Conservation (phyloP, 2,888 invertebrate genomes). For the Kuschelorhynchus macadamiae region DNA sequence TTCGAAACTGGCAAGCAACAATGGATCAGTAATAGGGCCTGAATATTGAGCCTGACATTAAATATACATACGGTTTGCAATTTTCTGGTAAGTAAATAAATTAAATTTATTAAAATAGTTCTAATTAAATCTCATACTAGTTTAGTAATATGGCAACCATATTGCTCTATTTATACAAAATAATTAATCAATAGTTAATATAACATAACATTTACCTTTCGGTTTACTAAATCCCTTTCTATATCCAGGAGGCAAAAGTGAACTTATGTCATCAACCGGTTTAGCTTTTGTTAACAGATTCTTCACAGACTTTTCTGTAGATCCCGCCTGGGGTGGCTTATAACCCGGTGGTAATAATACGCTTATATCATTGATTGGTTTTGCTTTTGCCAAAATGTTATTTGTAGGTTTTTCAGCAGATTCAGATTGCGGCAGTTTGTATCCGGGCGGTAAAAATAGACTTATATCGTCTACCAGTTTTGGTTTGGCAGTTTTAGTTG, state of each 20-base stretch:
- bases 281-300: constrained; percentile 34
- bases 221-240: constrained; percentile 30
- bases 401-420: constrained; percentile 21
- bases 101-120: too few species aligned
- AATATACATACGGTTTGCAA: too few species aligned
- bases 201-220: constrained; percentile 55
- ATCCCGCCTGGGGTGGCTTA: constrained; percentile 54
- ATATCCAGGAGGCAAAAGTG: constrained; percentile 76
- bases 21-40: too few species aligned
- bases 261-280: constrained; percentile 56
- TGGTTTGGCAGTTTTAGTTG: constrained; percentile 16
- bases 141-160: too few species aligned
- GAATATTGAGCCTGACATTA: too few species aligned
- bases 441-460: constrained; percentile 68
- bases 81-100: too few species aligned
- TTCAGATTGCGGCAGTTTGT: constrained; percentile 58
- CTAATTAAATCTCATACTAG: too few species aligned
- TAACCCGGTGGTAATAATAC: constrained; percentile 69
- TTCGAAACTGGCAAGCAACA: too few species aligned
- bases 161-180: too few species aligned
- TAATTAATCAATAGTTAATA: too few species aligned
- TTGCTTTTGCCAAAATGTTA: constrained; percentile 68
- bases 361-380: constrained; percentile 70
- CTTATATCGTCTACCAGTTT: constrained; percentile 58
- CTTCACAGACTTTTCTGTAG: constrained; percentile 4